A percentile compares a stretch with the other conserved stretches of the same genome.
These are phyloP conservation scores for Ammodytes marinus DNA, from an alignment of 2,113 vertebrate genomes.

Conservation along the genomic window DNA sequence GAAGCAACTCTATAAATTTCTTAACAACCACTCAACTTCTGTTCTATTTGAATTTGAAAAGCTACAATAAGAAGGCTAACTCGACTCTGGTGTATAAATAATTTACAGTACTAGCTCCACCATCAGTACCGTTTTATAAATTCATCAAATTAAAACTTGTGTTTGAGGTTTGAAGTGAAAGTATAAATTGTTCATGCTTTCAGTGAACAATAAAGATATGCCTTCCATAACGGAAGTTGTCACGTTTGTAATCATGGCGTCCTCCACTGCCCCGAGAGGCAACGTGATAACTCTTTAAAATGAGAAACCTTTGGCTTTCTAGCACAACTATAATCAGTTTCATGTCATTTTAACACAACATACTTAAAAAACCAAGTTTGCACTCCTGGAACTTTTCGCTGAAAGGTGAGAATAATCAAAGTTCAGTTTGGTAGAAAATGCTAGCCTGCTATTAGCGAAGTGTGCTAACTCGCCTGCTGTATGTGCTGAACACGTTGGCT, in stretches of 20 bases:
- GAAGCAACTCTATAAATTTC: neutral
- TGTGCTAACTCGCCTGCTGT: slow-evolving; percentile 22
- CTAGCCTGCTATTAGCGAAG: slow-evolving; percentile 4
- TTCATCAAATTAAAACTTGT: neutral
- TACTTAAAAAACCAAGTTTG: neutral
- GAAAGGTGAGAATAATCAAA: slow-evolving; percentile 49
- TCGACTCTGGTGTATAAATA: too few species aligned
- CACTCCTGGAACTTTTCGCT: neutral
- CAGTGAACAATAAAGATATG: slow-evolving; percentile 12
- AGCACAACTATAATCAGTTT: neutral
- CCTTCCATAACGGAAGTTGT: slow-evolving; percentile 48
- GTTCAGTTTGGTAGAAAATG: neutral
- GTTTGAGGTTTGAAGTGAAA: neutral
- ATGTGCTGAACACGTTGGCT: slow-evolving; percentile 60
- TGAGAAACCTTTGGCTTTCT: slow-evolving; percentile 45
- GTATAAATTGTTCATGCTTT: neutral
- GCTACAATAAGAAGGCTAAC: too few species aligned
- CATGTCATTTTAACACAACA: neutral
- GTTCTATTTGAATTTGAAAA: neutral
- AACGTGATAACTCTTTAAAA: slow-evolving; percentile 76
- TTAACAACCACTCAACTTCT: neutral
- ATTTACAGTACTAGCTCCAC: too few species aligned
- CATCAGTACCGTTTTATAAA: neutral
- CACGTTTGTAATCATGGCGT: slow-evolving; percentile 63
- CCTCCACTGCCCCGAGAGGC: slow-evolving; percentile 49